Evolutionary conservation across 2,113 vertebrate genomes (phyloP), one percentile per base, ranked within the genome.

Genomic region (Triplophysa tibetana): DNA sequence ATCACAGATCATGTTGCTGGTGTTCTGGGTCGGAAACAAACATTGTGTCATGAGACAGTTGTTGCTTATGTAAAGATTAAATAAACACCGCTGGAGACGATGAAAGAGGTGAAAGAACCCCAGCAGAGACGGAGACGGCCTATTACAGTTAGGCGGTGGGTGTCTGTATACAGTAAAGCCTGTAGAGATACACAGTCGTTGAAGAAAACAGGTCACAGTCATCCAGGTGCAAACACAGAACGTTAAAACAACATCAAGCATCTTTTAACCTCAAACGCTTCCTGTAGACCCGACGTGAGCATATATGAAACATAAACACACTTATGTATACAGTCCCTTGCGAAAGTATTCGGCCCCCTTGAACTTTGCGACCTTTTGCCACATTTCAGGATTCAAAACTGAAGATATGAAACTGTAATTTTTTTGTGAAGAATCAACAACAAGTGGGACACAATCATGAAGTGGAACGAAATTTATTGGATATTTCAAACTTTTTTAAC

Each of bases 151-250:
- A 3, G 48, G 69, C 19, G 69, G 33, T 38, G 33, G 29, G 26
- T 38, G 19, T 72, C 69, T 8, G 7, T 29, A 70, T 54, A 54
- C 48, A 70, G 17, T 69, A 21, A 52, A 7, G 23, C 16, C 9
- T 50, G 75, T 78, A 23, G 24, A 12, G 64, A 68, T 13, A 16
- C 52, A 74, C 11, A n/a, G 26, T 43, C 29, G 52, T 68, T 74
- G n/a, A 24, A 24, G 48, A 78, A 82, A 68, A 16, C 17, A 50
- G 69, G 69, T 23, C 54, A 67, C 2, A 54, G n/a, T 56, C 4
- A 16, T n/a, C 62, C 81, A 82, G 75, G 81, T 82, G 81, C 69
- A 68, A 21, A 41, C n/a, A 52, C 54, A 78, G 17, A 2, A 70
- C 17, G 52, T 65, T 63, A 17, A 19, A 70, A 70, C 13, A 64